Evolutionary conservation across 2,113 vertebrate species (phyloP).

Genomic region (Chloroceryle aenea): DNA sequence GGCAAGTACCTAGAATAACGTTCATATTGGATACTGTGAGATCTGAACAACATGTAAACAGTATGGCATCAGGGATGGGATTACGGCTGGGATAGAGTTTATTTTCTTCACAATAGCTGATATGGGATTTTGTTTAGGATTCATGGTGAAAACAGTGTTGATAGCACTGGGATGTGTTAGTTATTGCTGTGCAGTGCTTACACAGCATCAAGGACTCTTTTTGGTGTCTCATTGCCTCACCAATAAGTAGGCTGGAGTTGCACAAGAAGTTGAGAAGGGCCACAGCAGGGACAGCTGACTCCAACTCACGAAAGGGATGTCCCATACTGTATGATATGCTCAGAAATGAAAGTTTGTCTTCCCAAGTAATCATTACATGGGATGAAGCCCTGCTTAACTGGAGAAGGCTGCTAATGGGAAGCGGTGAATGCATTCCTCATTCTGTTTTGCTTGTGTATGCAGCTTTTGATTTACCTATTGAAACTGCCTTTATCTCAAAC

Average conservation of each 20-base stretch:
- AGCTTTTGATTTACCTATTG: no score
- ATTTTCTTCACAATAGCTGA: not conserved
- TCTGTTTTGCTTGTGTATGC: no score
- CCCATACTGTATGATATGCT: fast-evolving
- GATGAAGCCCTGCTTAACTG: not conserved
- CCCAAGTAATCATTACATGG: fast-evolving
- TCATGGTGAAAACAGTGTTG: not conserved
- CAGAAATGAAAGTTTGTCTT: not conserved
- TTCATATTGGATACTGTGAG: not conserved
- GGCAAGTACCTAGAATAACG: not conserved
- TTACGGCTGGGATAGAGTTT: not conserved
- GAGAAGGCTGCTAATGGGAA: no score
- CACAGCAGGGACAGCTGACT: not conserved
- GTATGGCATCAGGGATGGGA: not conserved
- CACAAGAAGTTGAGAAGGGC: not conserved
- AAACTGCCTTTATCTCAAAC: not conserved
- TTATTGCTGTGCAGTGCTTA: fast-evolving
- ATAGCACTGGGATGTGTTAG: not conserved
- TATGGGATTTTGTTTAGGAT: not conserved
- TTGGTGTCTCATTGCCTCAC: no score
- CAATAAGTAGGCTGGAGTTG: fast-evolving
- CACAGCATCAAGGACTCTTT: not conserved
- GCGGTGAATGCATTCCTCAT: no score
- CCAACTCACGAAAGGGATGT: not conserved
- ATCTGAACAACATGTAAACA: not conserved